Conservation (phyloP, 2,888 invertebrate species). For the Ectemnius lituratus region DNA sequence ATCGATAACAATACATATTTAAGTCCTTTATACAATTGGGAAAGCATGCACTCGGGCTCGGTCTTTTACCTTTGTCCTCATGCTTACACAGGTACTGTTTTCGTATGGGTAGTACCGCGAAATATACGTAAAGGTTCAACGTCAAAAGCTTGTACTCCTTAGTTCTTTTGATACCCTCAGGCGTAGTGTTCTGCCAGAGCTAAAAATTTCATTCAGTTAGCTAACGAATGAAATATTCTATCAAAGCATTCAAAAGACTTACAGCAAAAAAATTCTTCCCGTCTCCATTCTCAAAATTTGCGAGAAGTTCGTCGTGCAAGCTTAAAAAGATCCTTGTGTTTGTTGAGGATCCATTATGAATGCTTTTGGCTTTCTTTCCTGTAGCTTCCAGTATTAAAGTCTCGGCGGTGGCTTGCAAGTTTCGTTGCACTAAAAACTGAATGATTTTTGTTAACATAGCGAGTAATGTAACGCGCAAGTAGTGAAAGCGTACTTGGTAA, state of each 20-base stretch:
- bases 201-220: constrained; percentile 46
- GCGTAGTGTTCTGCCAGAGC: constrained; percentile 69
- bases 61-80: constrained; percentile 32
- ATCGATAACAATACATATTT: not conserved
- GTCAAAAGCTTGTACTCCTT: constrained; percentile 71
- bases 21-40: too few relatives aligned
- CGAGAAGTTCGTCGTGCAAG: constrained; percentile 47
- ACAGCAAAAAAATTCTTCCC: constrained; percentile 67
- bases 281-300: constrained; percentile 58
- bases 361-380: constrained; percentile 46
- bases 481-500: not conserved
- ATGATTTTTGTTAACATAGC: constrained; percentile 4
- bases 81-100: constrained; percentile 36
- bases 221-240: not conserved
- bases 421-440: constrained; percentile 65
- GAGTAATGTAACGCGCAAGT: not conserved
- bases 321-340: constrained; percentile 46
- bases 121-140: constrained; percentile 73
- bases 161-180: constrained; percentile 59
- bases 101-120: constrained; percentile 69
- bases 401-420: constrained; percentile 63
- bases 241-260: constrained; percentile 13
- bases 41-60: too few relatives aligned
- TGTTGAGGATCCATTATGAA: constrained; percentile 18
- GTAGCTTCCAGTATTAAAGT: constrained; percentile 57